These are phyloP conservation scores for Eueremaeus valkanovi DNA, from an alignment of 2,888 invertebrate species.

Conservation along the genomic window DNA sequence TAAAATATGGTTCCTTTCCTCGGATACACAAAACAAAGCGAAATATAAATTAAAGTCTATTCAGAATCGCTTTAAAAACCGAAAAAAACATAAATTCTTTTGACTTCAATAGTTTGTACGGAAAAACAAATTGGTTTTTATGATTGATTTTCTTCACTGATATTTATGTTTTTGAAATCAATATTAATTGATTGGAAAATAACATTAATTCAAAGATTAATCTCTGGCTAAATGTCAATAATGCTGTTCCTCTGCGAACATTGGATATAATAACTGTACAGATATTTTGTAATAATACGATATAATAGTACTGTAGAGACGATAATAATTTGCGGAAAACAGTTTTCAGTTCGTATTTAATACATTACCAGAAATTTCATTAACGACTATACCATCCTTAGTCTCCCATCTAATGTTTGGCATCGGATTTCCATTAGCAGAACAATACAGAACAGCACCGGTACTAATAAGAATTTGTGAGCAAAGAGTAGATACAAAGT, in stretches of 20 bases:
- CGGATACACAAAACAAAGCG: not conserved
- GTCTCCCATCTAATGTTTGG: conserved; percentile 44
- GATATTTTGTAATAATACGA: no score
- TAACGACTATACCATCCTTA: conserved; percentile 40
- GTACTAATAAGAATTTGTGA: conserved; percentile 37
- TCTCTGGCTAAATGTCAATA: not conserved
- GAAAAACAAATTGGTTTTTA: conserved; percentile 18
- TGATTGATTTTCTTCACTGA: not conserved
- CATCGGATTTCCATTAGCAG: conserved; percentile 44
- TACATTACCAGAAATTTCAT: conserved; percentile 44
- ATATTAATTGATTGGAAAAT: conserved; percentile 23
- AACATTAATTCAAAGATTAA: conserved; percentile 12
- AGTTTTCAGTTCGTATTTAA: not conserved
- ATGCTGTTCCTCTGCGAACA: not conserved
- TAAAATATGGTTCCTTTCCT: not conserved
- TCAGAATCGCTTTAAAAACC: not conserved
- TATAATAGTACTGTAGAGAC: not conserved
- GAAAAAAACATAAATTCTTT: not conserved
- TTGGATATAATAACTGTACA: not conserved
- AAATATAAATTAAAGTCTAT: not conserved
- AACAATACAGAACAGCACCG: conserved; percentile 45
- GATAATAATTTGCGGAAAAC: not conserved
- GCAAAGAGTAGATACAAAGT: not conserved
- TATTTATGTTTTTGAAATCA: conserved; percentile 25
- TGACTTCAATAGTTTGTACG: not conserved